Base-by-base conservation (phyloP, 2,797 vertebrate genomes). In the Epinephelus malabaricus region DNA sequence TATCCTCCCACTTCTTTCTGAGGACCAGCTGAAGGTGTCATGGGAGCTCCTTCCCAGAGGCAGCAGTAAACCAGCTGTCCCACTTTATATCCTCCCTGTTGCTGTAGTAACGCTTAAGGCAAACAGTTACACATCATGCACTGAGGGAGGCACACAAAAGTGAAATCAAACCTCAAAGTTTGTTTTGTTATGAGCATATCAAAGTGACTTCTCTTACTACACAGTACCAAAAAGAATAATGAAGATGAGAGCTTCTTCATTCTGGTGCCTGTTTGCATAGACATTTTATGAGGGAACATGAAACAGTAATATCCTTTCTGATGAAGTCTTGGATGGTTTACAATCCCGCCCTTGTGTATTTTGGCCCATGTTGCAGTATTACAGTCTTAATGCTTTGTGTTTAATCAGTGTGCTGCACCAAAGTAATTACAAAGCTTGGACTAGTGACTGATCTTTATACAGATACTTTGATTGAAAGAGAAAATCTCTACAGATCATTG, bases 81-180 rank as follows among this genome's bases (percentile, higher is more conserved):
- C 60, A 54, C 47, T 76, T 47, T 17, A 69, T 55, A 66, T 60
- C n/a, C 30, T 60, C 46, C 9, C 19, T 61, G 49, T 69, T 76
- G 59, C 59, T 64, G 27, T 18, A 23, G 56, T 56, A 62, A 34
- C 3, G 4, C 38, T 66, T 2, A 51, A 17, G 17, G 51, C 7
- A 47, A 40, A 65, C 13, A 27, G 21, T 7, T 7, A 34, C n/a
- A 2, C n/a, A 10, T 12, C 17, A 18, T 49, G 21, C 25, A 18
- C 3, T 14, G 46, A 78, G 14, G 13, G 6, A 45, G 34, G 10
- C 34, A 11, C 34, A 53, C 13, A 13, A 19, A 47, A 38, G 17
- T 27, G 3, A 46, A 45, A 38, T 45, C 17, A 53, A 46, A 19
- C 47, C n/a, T 67, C 19, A 61, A 17, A 67, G 18, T 64, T 58